Percentiles rank a stretch among this genome's conserved stretches.
phyloP scores from a whole-genome alignment of 2,888 invertebrate genomes.

The Mimumesa dahlbomi region DNA sequence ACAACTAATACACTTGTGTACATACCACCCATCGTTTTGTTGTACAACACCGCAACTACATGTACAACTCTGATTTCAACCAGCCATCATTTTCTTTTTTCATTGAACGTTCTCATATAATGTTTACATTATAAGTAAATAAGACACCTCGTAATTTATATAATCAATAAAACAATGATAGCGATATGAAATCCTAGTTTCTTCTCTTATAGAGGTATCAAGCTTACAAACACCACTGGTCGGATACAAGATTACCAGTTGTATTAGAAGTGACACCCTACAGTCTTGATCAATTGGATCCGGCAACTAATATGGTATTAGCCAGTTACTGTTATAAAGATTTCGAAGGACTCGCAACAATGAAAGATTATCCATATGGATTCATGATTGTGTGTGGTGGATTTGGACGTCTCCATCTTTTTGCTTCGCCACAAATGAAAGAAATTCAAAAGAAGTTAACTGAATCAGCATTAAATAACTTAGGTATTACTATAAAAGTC shows the following conservation, averaged over 20 bases:
- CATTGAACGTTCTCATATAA: too few relatives aligned
- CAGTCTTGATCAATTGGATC: conserved; percentile 95
- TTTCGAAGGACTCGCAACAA: conserved; percentile 89
- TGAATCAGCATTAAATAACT: conserved; percentile 89
- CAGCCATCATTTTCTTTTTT: too few relatives aligned
- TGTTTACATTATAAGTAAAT: background rate
- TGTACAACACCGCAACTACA: background rate
- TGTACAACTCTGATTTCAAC: background rate
- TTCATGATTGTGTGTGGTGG: conserved; percentile 95
- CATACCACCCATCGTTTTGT: background rate
- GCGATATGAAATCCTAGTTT: too few relatives aligned
- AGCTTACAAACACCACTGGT: conserved; percentile 98
- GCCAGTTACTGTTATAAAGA: conserved; percentile 93
- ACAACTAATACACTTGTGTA: background rate
- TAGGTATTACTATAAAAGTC: conserved; percentile 92
- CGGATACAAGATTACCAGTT: conserved; percentile 93
- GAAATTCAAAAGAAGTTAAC: conserved; percentile 93
- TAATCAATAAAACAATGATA: too few relatives aligned
- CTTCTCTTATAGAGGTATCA: conserved; percentile 86
- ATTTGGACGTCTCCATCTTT: conserved; percentile 94
- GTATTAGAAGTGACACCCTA: conserved; percentile 95
- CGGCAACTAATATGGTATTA: conserved; percentile 89
- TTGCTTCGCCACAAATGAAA: conserved; percentile 92
- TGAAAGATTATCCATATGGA: conserved; percentile 95
- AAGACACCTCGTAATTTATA: too few relatives aligned